Evolutionary conservation across 2,113 vertebrate genomes (phyloP).

Genomic region (Semnornis frantzii): DNA sequence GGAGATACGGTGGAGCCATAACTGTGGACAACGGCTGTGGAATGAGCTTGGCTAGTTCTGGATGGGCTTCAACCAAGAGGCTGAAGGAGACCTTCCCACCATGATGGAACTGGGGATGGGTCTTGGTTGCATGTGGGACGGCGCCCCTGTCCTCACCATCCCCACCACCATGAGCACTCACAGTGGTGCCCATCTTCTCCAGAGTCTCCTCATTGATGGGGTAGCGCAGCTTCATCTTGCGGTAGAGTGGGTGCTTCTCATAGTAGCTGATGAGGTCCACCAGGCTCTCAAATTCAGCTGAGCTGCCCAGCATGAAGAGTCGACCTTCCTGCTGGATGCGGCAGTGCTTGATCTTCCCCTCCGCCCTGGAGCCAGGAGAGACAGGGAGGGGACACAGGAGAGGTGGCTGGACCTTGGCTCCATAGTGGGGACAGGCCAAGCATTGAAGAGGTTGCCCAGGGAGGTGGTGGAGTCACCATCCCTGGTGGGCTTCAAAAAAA

Average conservation of each 20-base stretch:
- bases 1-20: not conserved
- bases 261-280: conserved; percentile 88
- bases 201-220: conserved; percentile 89
- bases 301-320: conserved; percentile 88
- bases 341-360: conserved; percentile 91
- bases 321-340: conserved; percentile 88
- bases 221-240: conserved; percentile 89
- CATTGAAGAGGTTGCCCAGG: no score
- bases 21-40: accelerated
- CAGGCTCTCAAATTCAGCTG: conserved; percentile 86
- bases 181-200: conserved; percentile 88
- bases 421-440: accelerated
- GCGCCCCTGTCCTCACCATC: accelerated
- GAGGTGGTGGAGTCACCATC: no score
- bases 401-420: accelerated
- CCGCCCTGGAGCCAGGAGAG: conserved; percentile 72
- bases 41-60: accelerated
- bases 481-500: no score
- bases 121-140: not conserved
- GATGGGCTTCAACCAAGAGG: not conserved
- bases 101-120: not conserved
- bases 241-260: conserved; percentile 86
- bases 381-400: accelerated
- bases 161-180: conserved; percentile 31
- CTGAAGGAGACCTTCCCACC: not conserved